A percentile compares a stretch with the other conserved stretches of the same genome.
phyloP scores from a whole-genome alignment of 2,113 vertebrate species.

The Trematocara unimaculatum region DNA sequence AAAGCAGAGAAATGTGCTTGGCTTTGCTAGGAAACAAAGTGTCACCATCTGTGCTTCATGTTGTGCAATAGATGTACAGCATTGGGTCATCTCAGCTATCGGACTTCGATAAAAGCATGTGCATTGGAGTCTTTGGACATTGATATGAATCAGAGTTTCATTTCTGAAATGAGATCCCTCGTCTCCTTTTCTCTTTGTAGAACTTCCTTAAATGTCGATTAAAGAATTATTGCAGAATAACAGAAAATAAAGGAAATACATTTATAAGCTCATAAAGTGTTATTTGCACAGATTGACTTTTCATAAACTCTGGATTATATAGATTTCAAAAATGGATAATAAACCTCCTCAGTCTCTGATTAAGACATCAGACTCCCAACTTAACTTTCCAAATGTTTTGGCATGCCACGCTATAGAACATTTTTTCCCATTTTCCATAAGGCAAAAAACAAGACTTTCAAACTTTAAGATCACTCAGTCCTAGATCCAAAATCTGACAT shows the following conservation, averaged over 20 bases:
- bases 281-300: constrained; percentile 4
- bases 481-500: constrained; percentile 1
- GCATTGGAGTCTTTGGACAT: constrained; percentile 34
- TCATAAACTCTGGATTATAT: constrained; percentile 34
- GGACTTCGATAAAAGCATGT: constrained; percentile 4
- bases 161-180: constrained; percentile 17
- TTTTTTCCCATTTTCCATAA: background rate
- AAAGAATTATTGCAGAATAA: constrained; percentile 28
- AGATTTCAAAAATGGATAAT: constrained; percentile 34
- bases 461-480: constrained; percentile 16
- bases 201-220: background rate
- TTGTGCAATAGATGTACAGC: constrained; percentile 35
- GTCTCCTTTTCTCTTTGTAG: background rate
- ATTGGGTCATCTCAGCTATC: constrained; percentile 1
- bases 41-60: constrained; percentile 36
- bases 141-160: background rate
- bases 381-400: constrained; percentile 19
- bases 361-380: background rate
- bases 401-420: constrained; percentile 41
- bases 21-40: background rate
- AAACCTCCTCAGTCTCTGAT: constrained; percentile 4
- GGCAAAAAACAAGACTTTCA: background rate
- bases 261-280: background rate
- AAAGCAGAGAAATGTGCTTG: constrained; percentile 44
- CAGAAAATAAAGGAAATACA: background rate